Evolutionary conservation across 2,888 invertebrate species (phyloP).

Genomic region (Drosophila pegasa): DNA sequence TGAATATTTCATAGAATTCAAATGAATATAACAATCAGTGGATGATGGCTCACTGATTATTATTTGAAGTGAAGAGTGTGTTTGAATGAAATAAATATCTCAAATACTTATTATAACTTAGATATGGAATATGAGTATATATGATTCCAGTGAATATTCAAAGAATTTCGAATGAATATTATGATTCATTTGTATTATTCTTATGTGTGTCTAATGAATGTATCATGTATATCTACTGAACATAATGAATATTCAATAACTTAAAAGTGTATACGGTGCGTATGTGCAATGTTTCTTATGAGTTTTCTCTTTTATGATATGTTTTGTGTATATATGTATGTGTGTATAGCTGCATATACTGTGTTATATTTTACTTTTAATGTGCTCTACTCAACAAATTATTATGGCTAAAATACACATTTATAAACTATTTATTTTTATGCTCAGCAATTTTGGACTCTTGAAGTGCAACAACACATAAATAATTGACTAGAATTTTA

Average conservation of each 20-base stretch:
- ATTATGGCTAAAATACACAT: slow-evolving; percentile 7
- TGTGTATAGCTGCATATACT: slow-evolving; percentile 33
- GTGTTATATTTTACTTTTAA: slow-evolving; percentile 6
- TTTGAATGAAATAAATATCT: background rate
- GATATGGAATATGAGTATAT: background rate
- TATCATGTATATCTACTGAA: background rate
- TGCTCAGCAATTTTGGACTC: slow-evolving; percentile 21
- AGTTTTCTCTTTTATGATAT: slow-evolving; percentile 1
- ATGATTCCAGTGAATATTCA: background rate
- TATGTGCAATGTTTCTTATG: slow-evolving; percentile 25
- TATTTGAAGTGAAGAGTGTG: background rate
- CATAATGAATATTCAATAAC: background rate
- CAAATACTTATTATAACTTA: background rate
- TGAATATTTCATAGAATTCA: background rate
- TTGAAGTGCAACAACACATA: slow-evolving; percentile 48
- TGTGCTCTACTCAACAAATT: slow-evolving; percentile 30
- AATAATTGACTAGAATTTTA: slow-evolving; percentile 8
- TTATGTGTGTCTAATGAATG: background rate
- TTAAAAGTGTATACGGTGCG: background rate
- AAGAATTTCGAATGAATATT: background rate
- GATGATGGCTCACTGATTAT: background rate
- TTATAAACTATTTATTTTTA: background rate
- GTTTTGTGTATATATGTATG: slow-evolving; percentile 6
- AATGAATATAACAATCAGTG: too few species aligned
- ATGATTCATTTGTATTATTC: slow-evolving; percentile 5